A percentile compares a stretch with the other conserved stretches of the same genome.
Evolutionary conservation across 2,113 vertebrate species (phyloP).

Genomic region (Sceloporus undulatus): DNA sequence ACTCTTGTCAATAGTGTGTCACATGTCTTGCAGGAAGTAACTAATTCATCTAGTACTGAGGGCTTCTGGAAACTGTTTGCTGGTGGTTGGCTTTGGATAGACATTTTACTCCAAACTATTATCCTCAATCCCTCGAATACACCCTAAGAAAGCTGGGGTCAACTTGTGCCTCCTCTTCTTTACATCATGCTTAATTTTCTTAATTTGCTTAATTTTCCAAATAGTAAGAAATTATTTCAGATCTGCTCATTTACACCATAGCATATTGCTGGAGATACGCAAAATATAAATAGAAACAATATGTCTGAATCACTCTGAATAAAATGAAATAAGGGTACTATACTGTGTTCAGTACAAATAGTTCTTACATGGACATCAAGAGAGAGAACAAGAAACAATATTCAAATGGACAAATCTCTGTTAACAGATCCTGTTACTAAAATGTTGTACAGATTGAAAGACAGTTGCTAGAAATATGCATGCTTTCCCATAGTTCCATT

Average conservation of each 20-base stretch:
- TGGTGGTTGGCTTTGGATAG: too few species aligned
- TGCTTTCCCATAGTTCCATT: background rate
- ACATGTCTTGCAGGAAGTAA: too few species aligned
- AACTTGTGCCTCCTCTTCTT: background rate
- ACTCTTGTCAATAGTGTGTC: too few species aligned
- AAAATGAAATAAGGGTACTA: background rate
- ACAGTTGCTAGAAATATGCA: constrained; percentile 1
- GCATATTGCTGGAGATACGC: background rate
- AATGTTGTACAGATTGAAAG: background rate
- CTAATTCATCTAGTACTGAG: too few species aligned
- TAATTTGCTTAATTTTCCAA: background rate
- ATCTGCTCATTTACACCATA: background rate
- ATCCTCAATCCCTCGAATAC: too few species aligned
- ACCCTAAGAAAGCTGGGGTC: too few species aligned
- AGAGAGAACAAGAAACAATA: background rate
- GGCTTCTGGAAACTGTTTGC: too few species aligned
- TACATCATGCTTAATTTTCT: background rate
- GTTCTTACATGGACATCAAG: background rate
- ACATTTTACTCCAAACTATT: too few species aligned
- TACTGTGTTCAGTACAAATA: background rate
- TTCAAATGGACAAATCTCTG: background rate
- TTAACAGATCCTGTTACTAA: background rate
- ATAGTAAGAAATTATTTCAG: background rate
- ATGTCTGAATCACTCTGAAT: background rate
- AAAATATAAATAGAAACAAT: background rate